These are phyloP conservation scores for Pristionchus mayeri DNA, from an alignment of 2,888 invertebrate species.

Conservation along the genomic window DNA sequence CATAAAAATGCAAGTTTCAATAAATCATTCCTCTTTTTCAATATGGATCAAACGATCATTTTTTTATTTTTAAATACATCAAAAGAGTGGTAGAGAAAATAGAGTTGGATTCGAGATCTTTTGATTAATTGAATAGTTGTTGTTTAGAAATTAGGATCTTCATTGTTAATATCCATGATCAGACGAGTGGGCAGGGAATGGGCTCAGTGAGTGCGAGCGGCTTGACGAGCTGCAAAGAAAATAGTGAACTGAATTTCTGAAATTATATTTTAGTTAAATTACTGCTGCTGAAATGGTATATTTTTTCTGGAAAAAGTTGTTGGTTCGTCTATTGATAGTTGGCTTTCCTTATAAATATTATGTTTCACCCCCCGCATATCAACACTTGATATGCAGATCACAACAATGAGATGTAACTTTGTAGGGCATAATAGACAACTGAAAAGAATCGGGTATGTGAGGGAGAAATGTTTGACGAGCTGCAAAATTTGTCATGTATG, in stretches of 20 bases:
- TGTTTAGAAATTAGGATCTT: too few species aligned
- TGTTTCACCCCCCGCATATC: too few species aligned
- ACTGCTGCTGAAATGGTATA: neutral
- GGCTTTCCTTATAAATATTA: neutral
- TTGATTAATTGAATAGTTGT: too few species aligned
- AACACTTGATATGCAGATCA: neutral
- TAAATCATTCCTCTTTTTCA: too few species aligned
- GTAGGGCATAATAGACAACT: neutral
- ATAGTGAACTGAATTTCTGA: neutral
- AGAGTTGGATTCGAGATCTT: too few species aligned
- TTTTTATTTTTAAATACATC: too few species aligned
- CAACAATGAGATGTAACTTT: too few species aligned
- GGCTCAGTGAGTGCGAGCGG: neutral
- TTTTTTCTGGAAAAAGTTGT: neutral
- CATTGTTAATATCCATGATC: neutral
- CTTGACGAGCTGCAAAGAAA: neutral
- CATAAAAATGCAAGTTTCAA: too few species aligned
- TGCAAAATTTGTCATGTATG: too few species aligned
- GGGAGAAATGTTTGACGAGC: neutral
- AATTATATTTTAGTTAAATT: neutral
- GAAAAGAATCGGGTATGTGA: neutral
- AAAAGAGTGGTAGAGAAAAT: too few species aligned
- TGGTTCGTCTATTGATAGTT: neutral
- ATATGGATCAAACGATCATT: too few species aligned
- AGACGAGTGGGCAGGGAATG: constrained; percentile 7